A percentile compares a stretch with the other conserved stretches of the same genome.
phyloP scores from a whole-genome alignment of 2,113 vertebrate genomes.

The Onychostoma macrolepis region DNA sequence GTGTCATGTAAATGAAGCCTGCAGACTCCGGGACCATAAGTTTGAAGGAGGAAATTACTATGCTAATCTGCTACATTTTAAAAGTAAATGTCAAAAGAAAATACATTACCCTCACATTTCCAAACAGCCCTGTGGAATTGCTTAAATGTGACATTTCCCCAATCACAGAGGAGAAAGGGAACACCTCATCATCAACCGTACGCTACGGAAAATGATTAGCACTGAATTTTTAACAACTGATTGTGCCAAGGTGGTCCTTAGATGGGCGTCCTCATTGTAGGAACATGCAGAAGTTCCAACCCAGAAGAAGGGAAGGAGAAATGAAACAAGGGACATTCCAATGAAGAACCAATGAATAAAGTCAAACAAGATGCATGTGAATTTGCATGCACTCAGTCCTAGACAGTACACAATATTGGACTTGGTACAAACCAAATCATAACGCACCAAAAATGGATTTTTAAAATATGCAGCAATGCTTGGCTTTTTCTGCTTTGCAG shows the following conservation, averaged over 20 bases:
- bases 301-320: neutral
- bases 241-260: neutral
- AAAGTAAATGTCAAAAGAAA: slow-evolving; percentile 76
- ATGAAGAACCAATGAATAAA: neutral
- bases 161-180: slow-evolving; percentile 29
- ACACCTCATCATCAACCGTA: neutral
- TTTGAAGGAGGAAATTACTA: slow-evolving; percentile 70
- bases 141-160: slow-evolving; percentile 69
- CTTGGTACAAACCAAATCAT: too few species aligned
- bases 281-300: neutral
- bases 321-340: neutral
- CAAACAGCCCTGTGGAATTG: slow-evolving; percentile 45
- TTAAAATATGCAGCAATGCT: neutral
- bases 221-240: neutral
- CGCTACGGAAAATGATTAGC: slow-evolving; percentile 31
- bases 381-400: neutral
- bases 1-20: slow-evolving; percentile 72
- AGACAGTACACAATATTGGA: neutral
- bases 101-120: slow-evolving; percentile 69
- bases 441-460: too few species aligned
- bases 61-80: slow-evolving; percentile 73
- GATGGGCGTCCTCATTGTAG: neutral
- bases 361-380: neutral
- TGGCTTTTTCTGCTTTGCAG: neutral
- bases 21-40: slow-evolving; percentile 48